These are phyloP conservation scores for Luperina testacea DNA, from an alignment of 2,888 invertebrate genomes.

Conservation along the genomic window DNA sequence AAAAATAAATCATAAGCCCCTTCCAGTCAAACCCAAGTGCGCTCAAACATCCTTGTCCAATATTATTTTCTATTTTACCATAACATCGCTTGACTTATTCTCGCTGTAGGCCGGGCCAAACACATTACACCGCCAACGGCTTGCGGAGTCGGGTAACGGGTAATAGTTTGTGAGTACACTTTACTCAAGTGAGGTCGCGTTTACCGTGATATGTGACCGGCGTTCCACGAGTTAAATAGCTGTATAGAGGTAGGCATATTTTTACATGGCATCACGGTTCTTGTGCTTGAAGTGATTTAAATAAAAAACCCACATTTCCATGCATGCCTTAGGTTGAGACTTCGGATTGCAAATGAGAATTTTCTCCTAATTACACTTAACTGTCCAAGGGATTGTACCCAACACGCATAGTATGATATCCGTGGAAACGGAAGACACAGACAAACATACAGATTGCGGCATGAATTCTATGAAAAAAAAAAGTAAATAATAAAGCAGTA, in stretches of 20 bases:
- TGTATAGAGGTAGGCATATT: neutral
- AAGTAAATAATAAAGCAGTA: too few species aligned
- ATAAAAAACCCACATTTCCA: too few species aligned
- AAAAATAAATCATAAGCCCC: neutral
- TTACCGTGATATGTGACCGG: conserved; percentile 39
- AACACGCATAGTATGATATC: neutral
- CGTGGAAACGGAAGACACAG: neutral
- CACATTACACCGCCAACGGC: conserved; percentile 59
- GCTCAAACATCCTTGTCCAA: conserved; percentile 40
- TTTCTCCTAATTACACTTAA: too few species aligned
- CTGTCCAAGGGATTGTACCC: too few species aligned
- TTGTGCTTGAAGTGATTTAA: neutral
- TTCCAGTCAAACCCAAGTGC: conserved; percentile 20
- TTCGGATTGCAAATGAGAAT: too few species aligned
- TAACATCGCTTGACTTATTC: conserved; percentile 65
- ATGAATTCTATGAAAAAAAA: neutral
- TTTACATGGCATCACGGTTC: neutral
- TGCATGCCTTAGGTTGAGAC: neutral
- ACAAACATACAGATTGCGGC: neutral
- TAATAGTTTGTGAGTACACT: conserved; percentile 50
- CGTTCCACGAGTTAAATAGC: conserved; percentile 22
- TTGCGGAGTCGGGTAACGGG: conserved; percentile 45
- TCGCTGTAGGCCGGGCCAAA: conserved; percentile 56
- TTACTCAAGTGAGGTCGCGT: conserved; percentile 37
- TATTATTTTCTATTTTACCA: conserved; percentile 70